Base-by-base conservation (phyloP, 2,113 vertebrate genomes). In the Ptilonorhynchus violaceus region DNA sequence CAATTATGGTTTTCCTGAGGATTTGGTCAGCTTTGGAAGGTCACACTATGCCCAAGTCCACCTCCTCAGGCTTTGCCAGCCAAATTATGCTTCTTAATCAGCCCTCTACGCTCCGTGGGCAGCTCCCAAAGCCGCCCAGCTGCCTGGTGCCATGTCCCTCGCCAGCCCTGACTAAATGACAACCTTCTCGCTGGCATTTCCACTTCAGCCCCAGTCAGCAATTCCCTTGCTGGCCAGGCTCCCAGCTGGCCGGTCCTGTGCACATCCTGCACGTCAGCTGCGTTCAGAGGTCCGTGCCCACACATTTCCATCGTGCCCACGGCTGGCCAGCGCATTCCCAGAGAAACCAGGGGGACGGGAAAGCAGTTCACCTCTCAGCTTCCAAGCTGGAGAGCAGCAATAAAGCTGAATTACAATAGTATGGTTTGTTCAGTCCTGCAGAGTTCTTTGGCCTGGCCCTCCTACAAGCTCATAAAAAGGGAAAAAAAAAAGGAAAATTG, bases 1-100 rank as follows among this genome's bases (percentile, higher is more conserved):
- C 55, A 85, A 12, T 73, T 72, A 41, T 6, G 66, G 62, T 83
- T 98, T 98, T 95, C 78, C 93, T 82, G 91, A 44, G 67, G 33
- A 33, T 63, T 59, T 89, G 83, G 68, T 86, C 92, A 93, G 21
- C 35, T 74, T 72, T 75, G 39, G 72, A 91, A 92, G 25, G 72
- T 13, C 52, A 44, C 24, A n/a, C 44, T 77, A 52, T 9, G 14
- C 24, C 7, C 49, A 31, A 74, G 9, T 33, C 52, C 60, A 92
- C 52, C 82, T 87, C 52, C 31, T 39, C 70, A 83, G 53, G 17
- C 60, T 76, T 53, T 73, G 59, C 41, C 62, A 46, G 31, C 24
- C 18, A 75, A 50, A 72, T 78, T n/a, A 49, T 6, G 11, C 39
- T 62, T 44, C 53, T 92, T 83, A 74, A 70, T 74, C 67, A 90